These are phyloP conservation scores for Tachuris rubrigastra DNA, from an alignment of 2,113 vertebrate genomes.

Conservation along the genomic window DNA sequence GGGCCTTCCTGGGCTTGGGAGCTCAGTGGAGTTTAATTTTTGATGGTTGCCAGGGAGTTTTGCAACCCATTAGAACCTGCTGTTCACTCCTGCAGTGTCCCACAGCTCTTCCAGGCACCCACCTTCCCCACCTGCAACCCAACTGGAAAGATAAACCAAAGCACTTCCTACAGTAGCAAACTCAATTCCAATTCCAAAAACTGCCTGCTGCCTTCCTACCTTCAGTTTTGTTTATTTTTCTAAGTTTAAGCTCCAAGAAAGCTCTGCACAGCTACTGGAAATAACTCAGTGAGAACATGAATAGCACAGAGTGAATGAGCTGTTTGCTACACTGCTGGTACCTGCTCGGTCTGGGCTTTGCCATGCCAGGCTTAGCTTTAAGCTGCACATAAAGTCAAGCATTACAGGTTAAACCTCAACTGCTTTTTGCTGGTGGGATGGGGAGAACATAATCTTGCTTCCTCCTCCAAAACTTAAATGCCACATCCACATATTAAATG, in stretches of 20 bases:
- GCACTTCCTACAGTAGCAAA: background rate
- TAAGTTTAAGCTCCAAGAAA: background rate
- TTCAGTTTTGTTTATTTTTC: background rate
- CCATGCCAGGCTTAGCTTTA: background rate
- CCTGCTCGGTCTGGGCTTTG: background rate
- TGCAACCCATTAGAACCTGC: background rate
- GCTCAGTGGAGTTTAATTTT: background rate
- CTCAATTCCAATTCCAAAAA: background rate
- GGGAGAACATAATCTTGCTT: background rate
- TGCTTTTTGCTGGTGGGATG: background rate
- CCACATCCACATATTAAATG: background rate
- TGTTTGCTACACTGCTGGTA: background rate
- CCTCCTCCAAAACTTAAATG: background rate
- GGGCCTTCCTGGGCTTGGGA: background rate
- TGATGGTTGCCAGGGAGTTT: background rate
- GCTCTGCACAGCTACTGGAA: background rate
- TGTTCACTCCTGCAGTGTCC: background rate
- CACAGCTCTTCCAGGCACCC: background rate
- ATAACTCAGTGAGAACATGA: background rate
- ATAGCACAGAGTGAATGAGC: background rate
- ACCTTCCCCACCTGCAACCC: background rate
- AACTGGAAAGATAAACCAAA: background rate
- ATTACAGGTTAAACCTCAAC: background rate
- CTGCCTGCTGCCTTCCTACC: background rate
- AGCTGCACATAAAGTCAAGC: background rate